phyloP scores from a whole-genome alignment of 64 coral and sea anemone species.

The Dendronephthya gigantea region DNA sequence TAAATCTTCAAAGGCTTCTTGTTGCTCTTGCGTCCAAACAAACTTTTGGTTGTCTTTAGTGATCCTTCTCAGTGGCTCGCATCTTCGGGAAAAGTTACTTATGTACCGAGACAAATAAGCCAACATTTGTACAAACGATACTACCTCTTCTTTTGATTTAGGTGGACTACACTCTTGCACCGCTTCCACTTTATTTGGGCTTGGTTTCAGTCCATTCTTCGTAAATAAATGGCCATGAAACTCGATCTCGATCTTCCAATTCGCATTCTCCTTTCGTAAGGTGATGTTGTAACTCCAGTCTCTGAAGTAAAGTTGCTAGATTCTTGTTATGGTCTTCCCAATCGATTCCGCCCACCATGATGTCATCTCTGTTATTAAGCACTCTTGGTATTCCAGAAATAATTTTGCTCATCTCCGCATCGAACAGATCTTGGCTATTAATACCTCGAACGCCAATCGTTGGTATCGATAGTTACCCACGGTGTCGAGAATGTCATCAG shows the following conservation, averaged over 20 bases:
- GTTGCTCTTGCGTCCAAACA: not conserved
- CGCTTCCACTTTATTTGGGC: not conserved
- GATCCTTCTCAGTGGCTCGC: not conserved
- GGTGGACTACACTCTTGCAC: not conserved
- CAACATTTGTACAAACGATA: conserved; percentile 1
- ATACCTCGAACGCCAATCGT: not conserved
- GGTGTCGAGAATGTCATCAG: not conserved
- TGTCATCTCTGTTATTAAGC: not conserved
- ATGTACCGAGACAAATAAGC: conserved; percentile 9
- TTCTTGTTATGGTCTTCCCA: not conserved
- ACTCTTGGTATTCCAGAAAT: not conserved
- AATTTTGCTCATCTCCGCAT: conserved; percentile 7
- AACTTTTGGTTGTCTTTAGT: not conserved
- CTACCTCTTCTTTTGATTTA: not conserved
- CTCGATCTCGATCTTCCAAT: not conserved
- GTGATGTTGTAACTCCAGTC: not conserved
- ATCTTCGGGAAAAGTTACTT: not conserved
- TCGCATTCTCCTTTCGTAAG: not conserved
- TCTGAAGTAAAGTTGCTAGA: not conserved
- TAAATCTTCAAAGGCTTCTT: not conserved
- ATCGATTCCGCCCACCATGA: not conserved
- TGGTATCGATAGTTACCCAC: not conserved
- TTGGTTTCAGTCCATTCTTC: not conserved
- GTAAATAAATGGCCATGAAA: not conserved
- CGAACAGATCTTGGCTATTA: not conserved